Evolutionary conservation across 2,888 invertebrate species (phyloP), one percentile per base, ranked within the genome.

Genomic region (Polymixis lichenea): DNA sequence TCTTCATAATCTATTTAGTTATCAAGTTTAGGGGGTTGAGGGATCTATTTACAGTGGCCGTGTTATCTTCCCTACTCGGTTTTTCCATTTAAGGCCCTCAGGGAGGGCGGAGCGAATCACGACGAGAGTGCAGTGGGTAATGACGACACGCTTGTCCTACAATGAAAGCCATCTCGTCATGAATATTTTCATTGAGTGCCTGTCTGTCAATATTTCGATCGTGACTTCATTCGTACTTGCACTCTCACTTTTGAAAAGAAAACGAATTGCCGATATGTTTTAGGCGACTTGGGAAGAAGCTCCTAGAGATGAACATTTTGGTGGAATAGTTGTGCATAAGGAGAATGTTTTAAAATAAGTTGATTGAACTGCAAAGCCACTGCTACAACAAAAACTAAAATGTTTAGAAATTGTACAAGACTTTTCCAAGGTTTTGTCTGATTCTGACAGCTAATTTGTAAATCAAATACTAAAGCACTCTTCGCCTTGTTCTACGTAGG

Each of bases 51-150:
- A 82, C 15, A 78, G 19, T 84, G 82, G 86, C 84, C 84, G 64
- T 70, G 72, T 61, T 70, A 77, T 75, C 74, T 86, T 87, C 83
- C 86, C 87, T 71, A 72, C 53, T 70, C 68, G 69, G 71, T 79
- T 74, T 80, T 86, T 87, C 87, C 88, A 80, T 85, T 71, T 66
- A 82, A 83, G 78, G 80, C 83, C 78, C 85, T 81, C 72, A 58
- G 81, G 82, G 82, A 81, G 90, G 90, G 90, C 88, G 89, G 88
- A 88, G 89, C 90, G 89, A 90, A 91, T 90, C 90, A 87, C 89
- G 86, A 86, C 83, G 73, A 76, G 73, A 82, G 84, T 78, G 84
- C 82, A 77, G 71, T 84, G 80, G 71, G 76, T 87, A 87, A 89
- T 86, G 81, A 85, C 82, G 86, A 79, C 80, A 86, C 84, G 89